Evolutionary conservation across 2,797 vertebrate species (phyloP), one percentile per base, ranked within the genome.

Genomic region (Rhincodon typus): DNA sequence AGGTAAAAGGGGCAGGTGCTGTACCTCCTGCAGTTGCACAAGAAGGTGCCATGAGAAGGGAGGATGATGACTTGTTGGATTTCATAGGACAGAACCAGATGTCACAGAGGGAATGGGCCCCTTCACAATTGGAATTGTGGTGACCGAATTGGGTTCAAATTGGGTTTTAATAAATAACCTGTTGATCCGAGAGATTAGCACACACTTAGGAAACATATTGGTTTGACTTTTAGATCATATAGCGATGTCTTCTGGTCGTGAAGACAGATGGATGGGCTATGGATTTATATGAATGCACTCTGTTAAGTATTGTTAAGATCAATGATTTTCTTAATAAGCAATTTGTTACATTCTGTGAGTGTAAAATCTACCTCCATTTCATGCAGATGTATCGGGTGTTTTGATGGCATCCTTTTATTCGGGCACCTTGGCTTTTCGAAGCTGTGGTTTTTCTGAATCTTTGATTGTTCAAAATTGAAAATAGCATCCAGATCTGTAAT

Each of bases 401-500:
- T 96, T 53, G 93, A 77, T 62, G 62, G 91, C 17, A 95, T 72
- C 94, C 95, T 96, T 57, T 0, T 66, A 53, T 94, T 96, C 21
- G 96, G 95, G 50, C 0, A 5, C 8, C 72, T 3, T 13, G 96
- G 96, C 66, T 96, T 96, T 13, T 74, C 19, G 27, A 97, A 97
- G 96, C 86, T 6, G 82, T 96, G 25, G 17, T 87, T 96, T 96
- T 96, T 96, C 38, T 77, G 67, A 1, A 94, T 95, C 4, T 96
- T 96, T 12, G 87, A 96, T 86, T 96, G 95, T 79, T 96, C 79
- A 19, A 96, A 70, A 0, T 91, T 95, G 19, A 96, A 96, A 95
- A 96, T 4, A 19, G 96, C 95, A 96, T 96, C 96, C 94, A 96
- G 96, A 21, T 96, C 96, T 96, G 88, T 13, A 82, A 96, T 74